Evolutionary conservation across 92 coral and sea anemone genomes (phyloP).

Genomic region (Epizoanthus ramosus): DNA sequence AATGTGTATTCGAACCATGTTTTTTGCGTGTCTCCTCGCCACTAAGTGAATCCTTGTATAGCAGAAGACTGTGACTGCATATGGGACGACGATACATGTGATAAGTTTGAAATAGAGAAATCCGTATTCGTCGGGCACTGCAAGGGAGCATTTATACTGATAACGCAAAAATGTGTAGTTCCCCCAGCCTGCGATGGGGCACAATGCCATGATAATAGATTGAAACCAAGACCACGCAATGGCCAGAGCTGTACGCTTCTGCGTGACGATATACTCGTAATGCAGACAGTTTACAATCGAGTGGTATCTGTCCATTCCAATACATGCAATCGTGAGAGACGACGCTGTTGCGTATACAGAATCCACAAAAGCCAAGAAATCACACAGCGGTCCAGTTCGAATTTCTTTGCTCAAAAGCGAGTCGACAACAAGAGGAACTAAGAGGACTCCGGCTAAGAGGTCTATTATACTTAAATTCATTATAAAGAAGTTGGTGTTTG

Average conservation of each 20-base stretch:
- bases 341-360: conserved; percentile 81
- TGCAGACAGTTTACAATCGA: conserved; percentile 91
- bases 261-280: conserved; percentile 88
- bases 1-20: conserved; percentile 89
- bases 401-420: conserved; percentile 51
- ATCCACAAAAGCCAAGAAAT: conserved; percentile 78
- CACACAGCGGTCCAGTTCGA: conserved; percentile 53
- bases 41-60: conserved; percentile 92
- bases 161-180: conserved; percentile 56
- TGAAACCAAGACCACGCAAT: conserved; percentile 83
- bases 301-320: conserved; percentile 92
- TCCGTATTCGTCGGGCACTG: conserved; percentile 67
- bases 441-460: conserved; percentile 69
- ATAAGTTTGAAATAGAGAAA: conserved; percentile 68
- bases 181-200: conserved; percentile 91
- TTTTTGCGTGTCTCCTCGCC: conserved; percentile 91
- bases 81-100: conserved; percentile 71
- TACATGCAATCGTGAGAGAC: conserved; percentile 85
- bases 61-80: conserved; percentile 75
- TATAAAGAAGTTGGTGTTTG: conserved; percentile 85
- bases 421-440: conserved; percentile 75
- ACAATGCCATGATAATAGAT: conserved; percentile 65
- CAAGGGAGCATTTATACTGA: conserved; percentile 77
- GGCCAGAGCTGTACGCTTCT: conserved; percentile 70
- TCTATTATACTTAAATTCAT: conserved; percentile 88